phyloP scores from a whole-genome alignment of 2,888 invertebrate genomes.

The Trachelus tabidus region DNA sequence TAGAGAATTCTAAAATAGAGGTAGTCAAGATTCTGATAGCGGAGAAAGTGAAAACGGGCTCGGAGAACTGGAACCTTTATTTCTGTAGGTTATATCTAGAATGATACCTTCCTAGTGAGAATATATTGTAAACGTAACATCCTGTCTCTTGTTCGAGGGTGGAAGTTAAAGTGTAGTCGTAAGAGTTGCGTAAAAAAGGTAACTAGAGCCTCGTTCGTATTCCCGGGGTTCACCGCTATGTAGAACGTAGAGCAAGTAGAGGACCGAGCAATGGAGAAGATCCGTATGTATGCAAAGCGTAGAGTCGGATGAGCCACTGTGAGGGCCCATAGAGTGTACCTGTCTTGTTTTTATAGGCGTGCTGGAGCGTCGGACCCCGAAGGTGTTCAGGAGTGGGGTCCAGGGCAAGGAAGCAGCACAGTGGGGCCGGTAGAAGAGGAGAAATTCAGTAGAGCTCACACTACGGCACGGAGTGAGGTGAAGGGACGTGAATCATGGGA shows the following conservation, averaged over 20 bases:
- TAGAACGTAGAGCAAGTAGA: neutral
- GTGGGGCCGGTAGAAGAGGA: constrained; percentile 34
- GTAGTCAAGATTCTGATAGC: neutral
- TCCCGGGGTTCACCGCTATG: neutral
- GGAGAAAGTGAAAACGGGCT: neutral
- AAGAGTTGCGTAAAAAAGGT: neutral
- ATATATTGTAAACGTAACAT: neutral
- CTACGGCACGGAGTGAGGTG: constrained; percentile 33
- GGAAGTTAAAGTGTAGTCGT: neutral
- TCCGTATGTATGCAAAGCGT: constrained; percentile 42
- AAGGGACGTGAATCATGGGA: constrained; percentile 2
- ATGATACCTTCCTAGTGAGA: neutral
- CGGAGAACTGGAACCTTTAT: neutral
- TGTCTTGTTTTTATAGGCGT: constrained; percentile 66
- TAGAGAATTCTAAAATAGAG: neutral
- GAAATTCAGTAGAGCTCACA: constrained; percentile 31
- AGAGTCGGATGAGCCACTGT: constrained; percentile 63
- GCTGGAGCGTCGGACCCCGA: constrained; percentile 55
- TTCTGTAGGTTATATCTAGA: neutral
- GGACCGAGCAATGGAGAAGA: neutral
- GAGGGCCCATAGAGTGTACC: constrained; percentile 64
- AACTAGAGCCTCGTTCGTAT: neutral
- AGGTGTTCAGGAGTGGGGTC: constrained; percentile 45
- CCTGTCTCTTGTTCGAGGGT: neutral
- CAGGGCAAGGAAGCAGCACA: constrained; percentile 28